Evolutionary conservation across 2,797 vertebrate species (phyloP).

Genomic region (Acipenser transmontanus): DNA sequence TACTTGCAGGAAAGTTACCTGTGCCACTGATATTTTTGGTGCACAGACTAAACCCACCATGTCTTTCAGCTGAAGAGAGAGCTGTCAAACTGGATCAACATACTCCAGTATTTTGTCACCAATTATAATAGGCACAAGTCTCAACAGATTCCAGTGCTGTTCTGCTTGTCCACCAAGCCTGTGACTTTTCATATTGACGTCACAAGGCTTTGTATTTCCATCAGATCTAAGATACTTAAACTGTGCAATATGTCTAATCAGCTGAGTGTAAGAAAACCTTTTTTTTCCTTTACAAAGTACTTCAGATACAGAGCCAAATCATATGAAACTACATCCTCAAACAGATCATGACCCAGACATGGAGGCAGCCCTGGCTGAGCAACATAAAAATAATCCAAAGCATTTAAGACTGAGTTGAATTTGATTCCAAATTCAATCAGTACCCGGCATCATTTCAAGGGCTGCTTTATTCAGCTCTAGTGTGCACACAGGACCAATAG

Average conservation of each 20-base stretch:
- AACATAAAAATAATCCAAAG: conserved; percentile 21
- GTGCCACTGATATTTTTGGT: not conserved
- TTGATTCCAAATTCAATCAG: conserved; percentile 18
- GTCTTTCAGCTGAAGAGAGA: not conserved
- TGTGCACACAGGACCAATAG: conserved; percentile 13
- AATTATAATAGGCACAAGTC: conserved; percentile 27
- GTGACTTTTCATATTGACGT: conserved; percentile 1
- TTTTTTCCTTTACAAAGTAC: too few relatives aligned
- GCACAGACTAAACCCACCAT: not conserved
- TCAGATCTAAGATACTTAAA: conserved; percentile 21
- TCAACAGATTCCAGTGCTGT: conserved; percentile 28
- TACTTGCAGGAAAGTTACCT: not conserved
- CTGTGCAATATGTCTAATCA: too few relatives aligned
- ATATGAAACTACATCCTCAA: conserved; percentile 24
- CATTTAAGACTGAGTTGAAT: conserved; percentile 26
- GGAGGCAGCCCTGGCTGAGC: conserved; percentile 21
- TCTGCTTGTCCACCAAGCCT: conserved; percentile 23
- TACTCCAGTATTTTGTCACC: conserved; percentile 23
- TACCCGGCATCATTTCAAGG: conserved; percentile 15
- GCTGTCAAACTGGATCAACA: conserved; percentile 9
- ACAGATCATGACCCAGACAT: conserved; percentile 2
- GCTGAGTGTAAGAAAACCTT: conserved; percentile 19
- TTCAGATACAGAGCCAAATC: conserved; percentile 24
- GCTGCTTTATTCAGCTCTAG: conserved; percentile 18
- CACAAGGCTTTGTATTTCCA: conserved; percentile 8